Evolutionary conservation across 2,113 vertebrate species (phyloP).

Genomic region (Gallinago paraguaiae): DNA sequence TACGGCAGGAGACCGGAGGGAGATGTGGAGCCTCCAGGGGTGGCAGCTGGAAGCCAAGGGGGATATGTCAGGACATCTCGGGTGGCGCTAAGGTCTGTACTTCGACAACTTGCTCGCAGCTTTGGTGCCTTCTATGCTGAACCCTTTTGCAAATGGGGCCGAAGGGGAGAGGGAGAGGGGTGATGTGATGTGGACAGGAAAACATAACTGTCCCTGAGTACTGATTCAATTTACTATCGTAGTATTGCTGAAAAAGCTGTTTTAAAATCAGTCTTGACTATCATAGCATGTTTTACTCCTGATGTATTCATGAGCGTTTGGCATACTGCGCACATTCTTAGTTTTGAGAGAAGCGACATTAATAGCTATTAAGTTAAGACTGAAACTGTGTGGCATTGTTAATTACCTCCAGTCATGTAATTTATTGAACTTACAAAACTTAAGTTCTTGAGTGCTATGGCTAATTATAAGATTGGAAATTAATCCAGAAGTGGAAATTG

Average conservation of each 20-base stretch:
- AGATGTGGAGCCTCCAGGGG: not conserved
- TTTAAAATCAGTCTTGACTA: not conserved
- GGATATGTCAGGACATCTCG: not conserved
- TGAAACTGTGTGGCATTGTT: not conserved
- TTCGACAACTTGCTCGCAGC: not conserved
- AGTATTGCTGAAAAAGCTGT: not conserved
- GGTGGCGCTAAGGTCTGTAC: not conserved
- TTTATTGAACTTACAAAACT: constrained; percentile 51
- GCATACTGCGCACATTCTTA: not conserved
- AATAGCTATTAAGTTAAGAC: constrained; percentile 30
- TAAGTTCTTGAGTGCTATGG: constrained; percentile 16
- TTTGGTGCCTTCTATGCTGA: not conserved
- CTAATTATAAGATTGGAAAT: constrained; percentile 51
- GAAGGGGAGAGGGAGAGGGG: not conserved
- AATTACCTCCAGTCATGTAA: constrained; percentile 41
- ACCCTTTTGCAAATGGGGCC: not conserved
- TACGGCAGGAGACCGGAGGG: not conserved
- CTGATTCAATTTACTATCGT: not conserved
- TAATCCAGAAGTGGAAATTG: constrained; percentile 47
- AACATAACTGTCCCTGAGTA: not conserved
- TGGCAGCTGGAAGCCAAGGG: not conserved
- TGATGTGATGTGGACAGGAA: not conserved
- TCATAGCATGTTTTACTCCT: not conserved
- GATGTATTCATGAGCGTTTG: not conserved
- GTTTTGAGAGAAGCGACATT: constrained; percentile 11